phyloP scores from a whole-genome alignment of 1,140 invertebrate species.

The Lepidurus packardi region DNA sequence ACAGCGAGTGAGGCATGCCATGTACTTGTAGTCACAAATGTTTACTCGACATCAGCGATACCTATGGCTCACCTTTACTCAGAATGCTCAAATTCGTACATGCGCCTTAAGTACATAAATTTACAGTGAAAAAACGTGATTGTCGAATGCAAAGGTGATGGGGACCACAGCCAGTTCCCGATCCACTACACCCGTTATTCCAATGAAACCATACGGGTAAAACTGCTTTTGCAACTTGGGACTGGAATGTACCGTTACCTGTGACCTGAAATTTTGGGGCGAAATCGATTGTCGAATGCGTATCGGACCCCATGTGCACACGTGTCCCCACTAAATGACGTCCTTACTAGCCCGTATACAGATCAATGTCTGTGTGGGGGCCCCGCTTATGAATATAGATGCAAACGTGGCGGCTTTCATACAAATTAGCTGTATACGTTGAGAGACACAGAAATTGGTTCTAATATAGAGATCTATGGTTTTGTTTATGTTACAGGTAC shows the following conservation, averaged over 20 bases:
- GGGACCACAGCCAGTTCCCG: neutral
- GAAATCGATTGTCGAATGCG: neutral
- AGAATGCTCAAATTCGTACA: neutral
- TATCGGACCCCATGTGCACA: neutral
- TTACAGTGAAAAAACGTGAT: neutral
- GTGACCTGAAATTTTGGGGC: neutral
- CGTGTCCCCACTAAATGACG: neutral
- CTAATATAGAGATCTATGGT: neutral
- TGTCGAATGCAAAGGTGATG: neutral
- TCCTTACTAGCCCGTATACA: constrained; percentile 1
- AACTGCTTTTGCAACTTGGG: neutral
- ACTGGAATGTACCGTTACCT: neutral
- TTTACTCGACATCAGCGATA: neutral
- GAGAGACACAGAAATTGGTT: neutral
- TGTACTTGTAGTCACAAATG: neutral
- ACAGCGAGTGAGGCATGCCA: neutral
- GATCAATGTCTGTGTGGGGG: constrained; percentile 11
- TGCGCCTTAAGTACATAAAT: neutral
- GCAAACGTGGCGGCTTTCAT: too few species aligned
- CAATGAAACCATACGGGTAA: constrained; percentile 17
- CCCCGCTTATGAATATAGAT: neutral
- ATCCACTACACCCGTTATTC: constrained; percentile 1
- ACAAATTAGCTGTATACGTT: too few species aligned
- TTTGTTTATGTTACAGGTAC: neutral
- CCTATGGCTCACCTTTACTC: neutral